Evolutionary conservation across 2,113 vertebrate genomes (phyloP).

Genomic region (Upupa epops): DNA sequence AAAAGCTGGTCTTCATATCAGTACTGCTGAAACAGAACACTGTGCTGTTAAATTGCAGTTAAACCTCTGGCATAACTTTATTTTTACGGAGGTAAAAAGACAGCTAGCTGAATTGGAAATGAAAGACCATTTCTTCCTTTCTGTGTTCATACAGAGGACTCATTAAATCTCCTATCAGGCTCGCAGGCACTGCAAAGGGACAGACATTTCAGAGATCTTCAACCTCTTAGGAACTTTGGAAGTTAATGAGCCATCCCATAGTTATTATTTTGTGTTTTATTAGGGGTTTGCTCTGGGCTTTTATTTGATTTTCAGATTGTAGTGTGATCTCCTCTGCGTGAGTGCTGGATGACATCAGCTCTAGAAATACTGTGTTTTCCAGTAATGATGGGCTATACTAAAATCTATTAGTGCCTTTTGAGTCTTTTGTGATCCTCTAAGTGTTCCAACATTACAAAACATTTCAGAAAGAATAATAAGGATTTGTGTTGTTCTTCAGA

Average conservation of each 20-base stretch:
- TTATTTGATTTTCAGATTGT: constrained; percentile 41
- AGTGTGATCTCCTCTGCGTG: neutral
- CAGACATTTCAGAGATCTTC: constrained; percentile 12
- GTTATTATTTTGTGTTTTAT: constrained; percentile 44
- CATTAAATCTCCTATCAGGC: constrained; percentile 27
- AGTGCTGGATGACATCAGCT: neutral
- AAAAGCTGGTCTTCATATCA: neutral
- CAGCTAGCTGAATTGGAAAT: neutral
- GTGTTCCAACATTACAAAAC: neutral
- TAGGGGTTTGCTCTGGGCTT: constrained; percentile 2
- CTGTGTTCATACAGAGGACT: neutral
- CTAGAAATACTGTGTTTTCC: neutral
- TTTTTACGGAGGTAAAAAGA: constrained; percentile 21
- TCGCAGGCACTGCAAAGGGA: constrained; percentile 31
- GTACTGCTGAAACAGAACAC: neutral
- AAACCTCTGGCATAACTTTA: neutral
- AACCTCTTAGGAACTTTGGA: constrained; percentile 24
- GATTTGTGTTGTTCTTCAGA: neutral
- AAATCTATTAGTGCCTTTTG: neutral
- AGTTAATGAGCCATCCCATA: constrained; percentile 48
- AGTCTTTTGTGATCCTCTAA: neutral
- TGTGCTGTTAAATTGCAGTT: neutral
- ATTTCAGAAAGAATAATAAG: neutral
- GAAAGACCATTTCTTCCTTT: neutral
- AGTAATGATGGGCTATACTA: neutral